Evolutionary conservation across 2,888 invertebrate genomes (phyloP), one percentile per base, ranked within the genome.

Genomic region (Coenonympha glycerion): DNA sequence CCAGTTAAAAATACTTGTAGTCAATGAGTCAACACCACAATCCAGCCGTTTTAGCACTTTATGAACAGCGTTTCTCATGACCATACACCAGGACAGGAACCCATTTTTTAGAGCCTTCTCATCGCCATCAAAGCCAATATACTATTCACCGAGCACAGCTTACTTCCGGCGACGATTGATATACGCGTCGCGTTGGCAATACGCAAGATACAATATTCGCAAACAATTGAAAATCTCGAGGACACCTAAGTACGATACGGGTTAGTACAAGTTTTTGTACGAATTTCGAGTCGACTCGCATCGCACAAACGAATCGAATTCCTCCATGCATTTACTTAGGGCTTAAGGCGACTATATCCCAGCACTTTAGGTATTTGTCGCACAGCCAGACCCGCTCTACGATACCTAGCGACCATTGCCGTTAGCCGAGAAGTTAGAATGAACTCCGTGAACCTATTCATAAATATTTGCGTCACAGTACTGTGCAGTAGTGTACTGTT

Each of bases 151-250:
- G 61, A 59, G 60, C 63, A 57, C 61, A 60, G 56, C 59, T 61
- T 61, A 69, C 78, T 83, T 85, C 85, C 86, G 81, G 75, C 79
- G 67, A 59, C 62, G 64, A 70, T 63, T 66, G 71, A 73, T 74
- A 76, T 83, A 79, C 79, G 79, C 68, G 61, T 56, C 61, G 81
- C 71, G 73, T 84, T 70, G 76, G 78, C 76, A 79, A 80, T 78
- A 44, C 31, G 13, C 19, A 31, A 44, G 9, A 13, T 15, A 44
- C 15, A 39, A 44, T 44, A 44, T 44, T 76, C 71, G 73, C 68
- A 63, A 62, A 61, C 57, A 62, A 57, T 57, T 40, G 47, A 54
- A 46, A 41, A 44, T 31, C 47, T 33, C 41, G 28, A 15, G 53
- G 42, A 24, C 42, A 46, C 24, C 45, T 45, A 52, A 21, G 30